Evolutionary conservation across 2,888 invertebrate genomes (phyloP), one percentile per base, ranked within the genome.

Genomic region (Capitulum mitella): DNA sequence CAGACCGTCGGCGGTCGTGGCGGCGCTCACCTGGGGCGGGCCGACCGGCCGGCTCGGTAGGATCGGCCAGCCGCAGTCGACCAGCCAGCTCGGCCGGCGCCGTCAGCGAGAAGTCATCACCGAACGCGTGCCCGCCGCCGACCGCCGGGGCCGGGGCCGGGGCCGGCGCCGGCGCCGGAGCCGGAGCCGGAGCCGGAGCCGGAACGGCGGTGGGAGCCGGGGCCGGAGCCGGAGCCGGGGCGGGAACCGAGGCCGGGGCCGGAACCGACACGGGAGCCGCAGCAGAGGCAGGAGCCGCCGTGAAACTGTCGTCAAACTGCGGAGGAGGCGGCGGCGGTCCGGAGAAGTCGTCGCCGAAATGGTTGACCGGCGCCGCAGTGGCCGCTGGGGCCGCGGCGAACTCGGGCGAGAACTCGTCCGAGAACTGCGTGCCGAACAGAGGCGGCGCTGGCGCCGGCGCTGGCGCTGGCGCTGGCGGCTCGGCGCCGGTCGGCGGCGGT

Each of bases 401-500:
- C 61, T 43, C 43, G 43, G 37, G 77, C 40, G 3, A 78, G 76
- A n/a, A 75, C 54, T 64, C 80, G 77, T 51, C 75, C 78, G 64
- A 77, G 77, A 54, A 78, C 77, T 32, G 80, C 29, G 58, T 58
- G 29, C 58, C 58, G 58, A 58, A 58, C 58, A 46, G 80, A 77
- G 61, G 77, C 78, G 51, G 14, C 46, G 64, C 37, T 78, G 40
- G 32, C 74, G 75, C 34, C 26, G 74, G 29, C 29, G 75, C 32
- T 26, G 78, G 78, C 29, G 76, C n/a, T 40, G 78, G 76, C 76
- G 78, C 85, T 79, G 22, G 78, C 70, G 40, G 58, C 70, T 48
- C 48, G 32, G 8, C 58, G 43, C 43, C 43, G 43, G 80, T n/a
- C 77, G 86, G 84, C 51, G 85, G 85, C 29, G 85, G 84, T 12